Evolutionary conservation across 2,888 invertebrate genomes (phyloP), one percentile per base, ranked within the genome.

Genomic region (Macrophya alboannulata): DNA sequence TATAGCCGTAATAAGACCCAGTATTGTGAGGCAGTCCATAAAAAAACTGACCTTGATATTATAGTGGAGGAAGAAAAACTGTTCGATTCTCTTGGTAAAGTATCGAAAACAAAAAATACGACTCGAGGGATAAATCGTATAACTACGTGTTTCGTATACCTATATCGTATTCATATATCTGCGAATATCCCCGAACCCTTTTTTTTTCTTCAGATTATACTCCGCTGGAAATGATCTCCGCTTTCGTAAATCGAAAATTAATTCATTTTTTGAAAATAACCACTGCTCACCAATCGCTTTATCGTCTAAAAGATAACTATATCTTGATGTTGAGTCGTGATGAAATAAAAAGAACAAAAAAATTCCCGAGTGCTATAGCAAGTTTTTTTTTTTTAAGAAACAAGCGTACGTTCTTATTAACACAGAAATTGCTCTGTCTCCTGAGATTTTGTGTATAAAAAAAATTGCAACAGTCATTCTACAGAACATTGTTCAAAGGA

Each of bases 1-100:
- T 43, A 74, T 43, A 74, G 74, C 45, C 48, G 74, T 74, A 74
- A 74, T 74, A 74, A 74, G 45, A 8, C 4, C 15, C 25, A 25
- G 74, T 48, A 4, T 74, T 48, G 45, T 15, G 74, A 31, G 21
- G 12, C 74, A 74, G 74, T 45, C 45, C 43, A 74, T 74, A 74
- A 74, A 74, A 74, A 74, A 10, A 12, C 25, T 31, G 45, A 48
- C 74, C 74, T 74, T 45, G 74, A 48, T 74, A 31, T 55, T 55
- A 55, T 37, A 68, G 10, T 25, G 21, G 45, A 74, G 17, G 21
- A 10, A 15, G 74, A 74, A 45, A 74, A 74, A 25, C 25, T 12
- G 21, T n/a, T 25, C 74, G 43, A 74, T 74, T 45, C 74, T 74
- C 2, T n/a, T 31, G 43, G 25, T 74, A 45, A 21, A 74, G 31